phyloP scores from a whole-genome alignment of 2,113 vertebrate species.

The Gymnobelideus leadbeateri region DNA sequence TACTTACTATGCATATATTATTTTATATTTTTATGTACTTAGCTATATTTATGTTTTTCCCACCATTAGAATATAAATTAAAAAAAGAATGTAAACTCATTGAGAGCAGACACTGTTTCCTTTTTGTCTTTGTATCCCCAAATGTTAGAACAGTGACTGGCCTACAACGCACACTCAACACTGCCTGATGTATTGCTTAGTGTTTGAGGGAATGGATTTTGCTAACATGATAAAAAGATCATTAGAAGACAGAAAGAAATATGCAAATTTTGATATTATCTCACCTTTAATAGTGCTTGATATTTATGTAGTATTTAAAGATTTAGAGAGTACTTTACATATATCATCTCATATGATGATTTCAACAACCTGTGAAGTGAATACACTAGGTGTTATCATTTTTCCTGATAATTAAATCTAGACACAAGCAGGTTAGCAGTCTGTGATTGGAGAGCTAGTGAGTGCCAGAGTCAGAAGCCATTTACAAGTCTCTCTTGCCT shows the following conservation, averaged over 20 bases:
- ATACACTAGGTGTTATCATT: background rate
- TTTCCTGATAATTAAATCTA: background rate
- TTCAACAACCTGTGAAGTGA: background rate
- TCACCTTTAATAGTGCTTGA: background rate
- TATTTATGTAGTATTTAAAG: background rate
- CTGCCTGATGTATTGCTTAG: background rate
- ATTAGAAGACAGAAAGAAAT: background rate
- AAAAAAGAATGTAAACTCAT: background rate
- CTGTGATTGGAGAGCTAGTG: conserved; percentile 1
- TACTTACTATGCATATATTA: background rate
- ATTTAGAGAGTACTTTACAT: background rate
- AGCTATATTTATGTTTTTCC: background rate
- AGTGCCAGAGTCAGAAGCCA: background rate
- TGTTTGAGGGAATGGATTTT: background rate
- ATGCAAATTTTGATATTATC: background rate
- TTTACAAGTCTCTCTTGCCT: background rate
- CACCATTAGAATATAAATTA: background rate
- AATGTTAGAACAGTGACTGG: background rate
- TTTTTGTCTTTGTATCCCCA: background rate
- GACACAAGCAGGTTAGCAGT: background rate
- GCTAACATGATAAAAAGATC: background rate
- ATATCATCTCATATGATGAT: background rate
- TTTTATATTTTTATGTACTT: background rate
- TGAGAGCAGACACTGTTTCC: background rate
- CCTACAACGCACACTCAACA: background rate